phyloP scores from a whole-genome alignment of 2,113 vertebrate genomes.

The Spilogale gracilis region DNA sequence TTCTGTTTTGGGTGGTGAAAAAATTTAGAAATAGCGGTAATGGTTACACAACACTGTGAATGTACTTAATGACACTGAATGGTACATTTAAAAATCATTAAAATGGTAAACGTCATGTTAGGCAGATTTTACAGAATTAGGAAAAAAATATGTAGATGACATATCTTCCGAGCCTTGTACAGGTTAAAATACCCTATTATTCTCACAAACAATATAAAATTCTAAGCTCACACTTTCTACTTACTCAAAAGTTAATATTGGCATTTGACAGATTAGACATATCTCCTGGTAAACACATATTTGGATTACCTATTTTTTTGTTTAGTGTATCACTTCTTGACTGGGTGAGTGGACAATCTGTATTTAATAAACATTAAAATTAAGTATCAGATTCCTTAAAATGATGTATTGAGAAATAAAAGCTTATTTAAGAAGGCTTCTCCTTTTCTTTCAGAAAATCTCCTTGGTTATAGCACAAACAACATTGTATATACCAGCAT shows the following conservation, averaged over 20 bases:
- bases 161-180: neutral
- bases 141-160: neutral
- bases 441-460: neutral
- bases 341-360: neutral
- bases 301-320: neutral
- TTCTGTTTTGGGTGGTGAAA: constrained; percentile 26
- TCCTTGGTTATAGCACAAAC: neutral
- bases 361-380: constrained; percentile 32
- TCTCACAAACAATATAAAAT: neutral
- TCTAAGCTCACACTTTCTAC: constrained; percentile 44
- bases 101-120: neutral
- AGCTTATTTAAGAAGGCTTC: neutral
- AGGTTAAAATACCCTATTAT: constrained; percentile 26
- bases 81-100: neutral
- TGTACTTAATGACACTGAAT: neutral
- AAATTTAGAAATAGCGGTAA: neutral
- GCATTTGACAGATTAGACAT: neutral
- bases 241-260: constrained; percentile 37
- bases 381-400: constrained; percentile 43
- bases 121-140: neutral
- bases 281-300: neutral
- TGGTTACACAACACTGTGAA: neutral
- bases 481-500: neutral
- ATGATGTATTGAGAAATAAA: constrained; percentile 44
- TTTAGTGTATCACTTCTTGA: constrained; percentile 42